A percentile compares a stretch with the other conserved stretches of the same genome.
These are phyloP conservation scores for Arctia plantaginis DNA, from an alignment of 2,888 invertebrate species.

Conservation along the genomic window DNA sequence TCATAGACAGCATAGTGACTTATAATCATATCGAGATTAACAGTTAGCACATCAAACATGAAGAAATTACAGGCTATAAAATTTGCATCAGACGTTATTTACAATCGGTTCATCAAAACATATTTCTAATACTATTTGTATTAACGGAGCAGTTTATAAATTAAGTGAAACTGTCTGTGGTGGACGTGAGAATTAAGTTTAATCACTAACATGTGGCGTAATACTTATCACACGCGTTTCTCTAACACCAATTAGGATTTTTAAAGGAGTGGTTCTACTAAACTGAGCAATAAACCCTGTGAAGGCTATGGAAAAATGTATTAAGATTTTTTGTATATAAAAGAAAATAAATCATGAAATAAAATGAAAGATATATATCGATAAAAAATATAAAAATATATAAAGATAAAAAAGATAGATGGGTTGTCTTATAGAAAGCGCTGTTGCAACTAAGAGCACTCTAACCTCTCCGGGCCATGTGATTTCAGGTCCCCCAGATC, in stretches of 20 bases:
- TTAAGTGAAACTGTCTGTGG: conserved; percentile 49
- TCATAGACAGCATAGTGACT: conserved; percentile 10
- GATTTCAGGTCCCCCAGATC: no score
- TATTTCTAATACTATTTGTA: conserved; percentile 36
- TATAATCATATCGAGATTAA: conserved; percentile 9
- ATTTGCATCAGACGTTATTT: conserved; percentile 38
- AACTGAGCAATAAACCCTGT: not conserved
- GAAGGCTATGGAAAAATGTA: not conserved
- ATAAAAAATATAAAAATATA: no score
- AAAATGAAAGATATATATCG: no score
- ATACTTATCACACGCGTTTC: conserved; percentile 37
- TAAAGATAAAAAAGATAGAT: no score
- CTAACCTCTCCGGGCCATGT: not conserved
- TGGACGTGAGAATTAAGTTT: conserved; percentile 55
- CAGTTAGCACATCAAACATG: conserved; percentile 33
- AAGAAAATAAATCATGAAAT: no score
- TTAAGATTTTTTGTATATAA: not conserved
- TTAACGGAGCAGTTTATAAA: conserved; percentile 46
- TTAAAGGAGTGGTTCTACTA: conserved; percentile 25
- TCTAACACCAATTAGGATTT: conserved; percentile 9
- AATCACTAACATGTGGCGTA: conserved; percentile 41
- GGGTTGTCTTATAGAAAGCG: no score
- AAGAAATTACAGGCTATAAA: conserved; percentile 43
- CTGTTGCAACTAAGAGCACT: not conserved
- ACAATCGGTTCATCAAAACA: conserved; percentile 42